phyloP scores from a whole-genome alignment of 2,888 invertebrate species.

The Oxytorus armatus region DNA sequence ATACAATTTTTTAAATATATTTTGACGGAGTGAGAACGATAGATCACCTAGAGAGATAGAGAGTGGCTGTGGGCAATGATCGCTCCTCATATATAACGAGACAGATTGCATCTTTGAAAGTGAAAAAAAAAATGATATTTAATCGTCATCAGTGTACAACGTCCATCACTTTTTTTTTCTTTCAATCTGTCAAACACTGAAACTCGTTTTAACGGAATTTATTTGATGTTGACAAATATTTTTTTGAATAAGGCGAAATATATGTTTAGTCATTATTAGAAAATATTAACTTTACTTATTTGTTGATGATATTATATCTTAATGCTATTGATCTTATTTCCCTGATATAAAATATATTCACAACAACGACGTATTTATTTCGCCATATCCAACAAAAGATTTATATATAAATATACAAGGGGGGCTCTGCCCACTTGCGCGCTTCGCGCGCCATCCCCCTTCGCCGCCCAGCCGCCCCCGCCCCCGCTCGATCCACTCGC shows the following conservation, averaged over 20 bases:
- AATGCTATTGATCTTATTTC: no score
- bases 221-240: not conserved
- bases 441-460: no score
- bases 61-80: slow-evolving; percentile 14
- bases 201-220: not conserved
- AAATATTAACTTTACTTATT: no score
- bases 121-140: slow-evolving; percentile 3
- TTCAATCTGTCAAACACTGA: not conserved
- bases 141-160: not conserved
- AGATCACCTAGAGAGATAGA: slow-evolving; percentile 40
- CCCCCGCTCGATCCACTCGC: no score
- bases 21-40: slow-evolving; percentile 58
- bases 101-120: slow-evolving; percentile 25
- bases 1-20: slow-evolving; percentile 54
- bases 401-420: not conserved
- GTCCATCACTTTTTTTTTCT: not conserved
- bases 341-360: not conserved
- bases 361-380: not conserved
- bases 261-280: no score
- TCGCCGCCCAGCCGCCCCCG: no score
- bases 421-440: no score
- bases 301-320: no score
- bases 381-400: not conserved
- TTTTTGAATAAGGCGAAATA: not conserved
- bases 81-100: slow-evolving; percentile 20